Evolutionary conservation across 2,797 vertebrate species (phyloP).

Genomic region (Pelochelys cantorii): DNA sequence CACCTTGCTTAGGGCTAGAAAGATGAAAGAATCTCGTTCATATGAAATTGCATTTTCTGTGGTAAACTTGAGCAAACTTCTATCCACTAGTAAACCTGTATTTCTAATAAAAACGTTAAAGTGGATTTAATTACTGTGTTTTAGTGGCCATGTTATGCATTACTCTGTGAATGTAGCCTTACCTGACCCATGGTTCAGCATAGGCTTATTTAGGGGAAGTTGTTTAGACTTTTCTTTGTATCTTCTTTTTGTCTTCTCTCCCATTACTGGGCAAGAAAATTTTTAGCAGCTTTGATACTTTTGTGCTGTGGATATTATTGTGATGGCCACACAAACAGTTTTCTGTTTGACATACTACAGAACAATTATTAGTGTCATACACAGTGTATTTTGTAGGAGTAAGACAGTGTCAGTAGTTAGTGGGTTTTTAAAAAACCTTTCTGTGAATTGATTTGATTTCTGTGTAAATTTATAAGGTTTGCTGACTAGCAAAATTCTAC

Average conservation of each 20-base stretch:
- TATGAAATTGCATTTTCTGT: rapidly evolving
- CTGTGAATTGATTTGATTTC: not conserved
- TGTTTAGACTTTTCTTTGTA: not conserved
- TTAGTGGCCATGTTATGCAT: not conserved
- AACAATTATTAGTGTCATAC: not conserved
- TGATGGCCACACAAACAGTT: not conserved
- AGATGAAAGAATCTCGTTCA: not conserved
- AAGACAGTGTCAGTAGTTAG: not conserved
- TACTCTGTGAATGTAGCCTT: not conserved
- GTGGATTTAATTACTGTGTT: not conserved
- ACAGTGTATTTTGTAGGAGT: not conserved
- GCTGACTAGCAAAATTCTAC: not conserved
- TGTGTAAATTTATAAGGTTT: not conserved
- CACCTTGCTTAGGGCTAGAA: rapidly evolving
- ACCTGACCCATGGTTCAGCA: rapidly evolving
- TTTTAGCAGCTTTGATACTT: rapidly evolving
- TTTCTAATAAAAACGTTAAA: not conserved
- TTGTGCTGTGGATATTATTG: not conserved
- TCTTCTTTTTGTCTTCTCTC: not conserved
- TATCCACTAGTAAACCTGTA: too few species aligned
- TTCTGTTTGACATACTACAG: not conserved
- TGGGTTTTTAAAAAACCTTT: not conserved
- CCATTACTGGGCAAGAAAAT: not conserved
- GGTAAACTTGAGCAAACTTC: rapidly evolving
- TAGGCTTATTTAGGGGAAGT: not conserved